Percentiles rank a stretch among this genome's conserved stretches.
These are phyloP conservation scores for Tethya wilhelma DNA, from an alignment of 37 sponge, comb jelly and placozoan species.

Conservation along the genomic window DNA sequence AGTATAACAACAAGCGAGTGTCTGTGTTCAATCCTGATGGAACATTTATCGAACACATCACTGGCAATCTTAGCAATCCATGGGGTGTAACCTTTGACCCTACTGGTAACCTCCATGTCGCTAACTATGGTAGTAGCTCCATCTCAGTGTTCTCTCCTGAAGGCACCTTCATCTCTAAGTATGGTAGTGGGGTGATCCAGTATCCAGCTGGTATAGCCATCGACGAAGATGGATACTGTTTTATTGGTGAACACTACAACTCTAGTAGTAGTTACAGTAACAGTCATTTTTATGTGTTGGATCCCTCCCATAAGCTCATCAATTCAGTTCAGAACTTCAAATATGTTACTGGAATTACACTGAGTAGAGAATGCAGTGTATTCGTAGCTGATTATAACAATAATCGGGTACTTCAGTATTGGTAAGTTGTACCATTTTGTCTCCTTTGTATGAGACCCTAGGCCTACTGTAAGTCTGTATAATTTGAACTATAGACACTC, in stretches of 20 bases:
- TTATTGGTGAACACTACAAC: conserved; percentile 18
- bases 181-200: conserved; percentile 18
- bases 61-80: conserved; percentile 27
- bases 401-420: conserved; percentile 15
- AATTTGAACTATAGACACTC: no score
- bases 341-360: conserved; percentile 11
- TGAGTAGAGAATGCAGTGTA: conserved; percentile 8
- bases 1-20: conserved; percentile 42
- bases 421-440: no score
- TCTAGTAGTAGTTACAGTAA: neutral
- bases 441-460: no score
- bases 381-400: conserved; percentile 5
- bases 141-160: conserved; percentile 42
- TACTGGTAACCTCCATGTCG: conserved; percentile 43
- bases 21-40: conserved; percentile 49
- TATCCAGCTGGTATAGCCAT: conserved; percentile 47
- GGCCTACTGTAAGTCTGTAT: no score
- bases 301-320: conserved; percentile 5
- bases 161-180: conserved; percentile 1
- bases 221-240: conserved; percentile 42
- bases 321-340: neutral
- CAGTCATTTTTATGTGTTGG: conserved; percentile 7
- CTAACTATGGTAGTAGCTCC: neutral
- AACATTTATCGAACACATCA: conserved; percentile 12
- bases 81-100: conserved; percentile 59